A percentile compares a stretch with the other conserved stretches of the same genome.
Conservation (phyloP, 2,797 vertebrate genomes). For the Odontamblyopus rebecca region DNA sequence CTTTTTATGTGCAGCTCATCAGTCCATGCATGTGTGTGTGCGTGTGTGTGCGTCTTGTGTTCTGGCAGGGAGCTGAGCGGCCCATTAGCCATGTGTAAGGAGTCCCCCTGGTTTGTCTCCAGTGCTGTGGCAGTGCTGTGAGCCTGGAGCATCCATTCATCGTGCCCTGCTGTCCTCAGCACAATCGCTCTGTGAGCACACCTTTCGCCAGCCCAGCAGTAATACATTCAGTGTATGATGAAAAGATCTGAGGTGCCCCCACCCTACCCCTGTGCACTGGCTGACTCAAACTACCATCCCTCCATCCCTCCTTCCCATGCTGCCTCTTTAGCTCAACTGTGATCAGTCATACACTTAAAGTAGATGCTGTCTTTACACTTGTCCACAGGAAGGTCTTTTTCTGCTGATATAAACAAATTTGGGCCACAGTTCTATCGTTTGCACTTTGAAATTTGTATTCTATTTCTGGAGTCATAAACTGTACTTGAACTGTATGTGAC, state of each 20-base stretch:
- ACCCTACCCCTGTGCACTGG: background rate
- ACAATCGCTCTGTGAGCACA: conserved; percentile 60
- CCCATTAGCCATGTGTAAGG: conserved; percentile 56
- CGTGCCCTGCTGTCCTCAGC: conserved; percentile 73
- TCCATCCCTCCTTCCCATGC: background rate
- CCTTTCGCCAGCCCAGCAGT: conserved; percentile 43
- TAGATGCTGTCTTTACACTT: conserved; percentile 41
- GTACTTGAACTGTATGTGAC: background rate
- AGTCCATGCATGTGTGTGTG: conserved; percentile 14
- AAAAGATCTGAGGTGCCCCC: conserved; percentile 58
- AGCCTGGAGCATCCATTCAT: conserved; percentile 63
- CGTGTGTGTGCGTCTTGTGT: conserved; percentile 17
- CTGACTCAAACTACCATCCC: background rate
- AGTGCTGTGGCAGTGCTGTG: conserved; percentile 56
- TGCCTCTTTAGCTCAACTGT: conserved; percentile 37
- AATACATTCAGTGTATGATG: conserved; percentile 65
- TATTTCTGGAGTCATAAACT: background rate
- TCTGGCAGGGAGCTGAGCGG: conserved; percentile 41
- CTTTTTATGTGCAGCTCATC: conserved; percentile 28
- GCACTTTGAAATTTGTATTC: background rate
- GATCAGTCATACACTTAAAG: conserved; percentile 54
- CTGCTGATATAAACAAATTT: conserved; percentile 2
- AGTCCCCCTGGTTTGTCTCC: conserved; percentile 67
- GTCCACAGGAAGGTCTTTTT: conserved; percentile 12
- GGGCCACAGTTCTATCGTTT: background rate